Evolutionary conservation across 2,113 vertebrate species (phyloP).

Genomic region (Orcinus orca): DNA sequence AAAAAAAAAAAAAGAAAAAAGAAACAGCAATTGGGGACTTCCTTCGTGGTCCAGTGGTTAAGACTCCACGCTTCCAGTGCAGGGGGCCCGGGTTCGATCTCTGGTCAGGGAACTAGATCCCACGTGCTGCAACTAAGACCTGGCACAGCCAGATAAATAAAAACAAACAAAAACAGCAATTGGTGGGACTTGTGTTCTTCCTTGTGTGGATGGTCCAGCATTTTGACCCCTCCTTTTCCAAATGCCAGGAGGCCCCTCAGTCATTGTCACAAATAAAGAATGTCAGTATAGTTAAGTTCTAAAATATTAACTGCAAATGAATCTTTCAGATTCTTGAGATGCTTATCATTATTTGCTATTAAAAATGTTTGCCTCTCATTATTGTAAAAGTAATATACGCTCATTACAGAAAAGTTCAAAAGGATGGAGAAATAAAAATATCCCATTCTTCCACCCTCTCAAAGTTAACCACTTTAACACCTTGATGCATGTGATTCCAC

Average conservation of each 20-base stretch:
- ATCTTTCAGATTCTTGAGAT: neutral
- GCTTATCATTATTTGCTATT: neutral
- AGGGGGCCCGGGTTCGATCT: too few relatives aligned
- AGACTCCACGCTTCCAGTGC: too few relatives aligned
- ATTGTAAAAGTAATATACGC: neutral
- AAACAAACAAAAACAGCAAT: neutral
- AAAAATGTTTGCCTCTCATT: neutral
- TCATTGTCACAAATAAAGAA: neutral
- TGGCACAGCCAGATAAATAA: too few relatives aligned
- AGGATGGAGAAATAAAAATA: conserved; percentile 16
- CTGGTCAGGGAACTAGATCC: too few relatives aligned
- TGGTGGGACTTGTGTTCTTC: neutral
- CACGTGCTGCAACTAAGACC: too few relatives aligned
- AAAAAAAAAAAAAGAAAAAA: too few relatives aligned
- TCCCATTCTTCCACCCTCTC: neutral
- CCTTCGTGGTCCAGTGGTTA: too few relatives aligned
- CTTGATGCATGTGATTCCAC: neutral
- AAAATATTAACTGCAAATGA: neutral
- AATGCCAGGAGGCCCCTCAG: neutral
- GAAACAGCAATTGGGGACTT: neutral
- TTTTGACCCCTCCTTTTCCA: neutral
- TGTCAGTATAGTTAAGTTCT: neutral
- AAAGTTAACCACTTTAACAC: neutral
- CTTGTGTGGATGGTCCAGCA: neutral
- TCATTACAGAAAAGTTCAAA: neutral